Percentiles rank a stretch among this genome's conserved stretches.
These are phyloP conservation scores for Periphyllus acericola DNA, from an alignment of 2,888 invertebrate species.

Conservation along the genomic window DNA sequence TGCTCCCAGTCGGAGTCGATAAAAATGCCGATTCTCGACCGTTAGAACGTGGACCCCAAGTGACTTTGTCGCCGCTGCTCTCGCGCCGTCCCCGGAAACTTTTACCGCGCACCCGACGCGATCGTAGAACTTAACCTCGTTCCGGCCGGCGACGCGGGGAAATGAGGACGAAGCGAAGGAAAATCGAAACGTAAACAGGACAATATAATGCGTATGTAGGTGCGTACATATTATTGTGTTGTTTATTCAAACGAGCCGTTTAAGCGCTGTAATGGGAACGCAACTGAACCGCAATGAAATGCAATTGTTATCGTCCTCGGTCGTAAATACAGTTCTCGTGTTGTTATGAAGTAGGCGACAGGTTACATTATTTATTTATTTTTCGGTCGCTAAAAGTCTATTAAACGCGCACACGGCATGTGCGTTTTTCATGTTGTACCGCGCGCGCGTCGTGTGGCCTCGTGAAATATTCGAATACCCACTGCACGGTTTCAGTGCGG, in stretches of 20 bases:
- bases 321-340: neutral
- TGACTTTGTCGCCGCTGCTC: neutral
- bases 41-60: neutral
- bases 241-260: neutral
- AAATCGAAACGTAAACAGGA: neutral
- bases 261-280: neutral
- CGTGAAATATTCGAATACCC: too few species aligned
- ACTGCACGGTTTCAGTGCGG: too few species aligned
- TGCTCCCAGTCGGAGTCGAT: neutral
- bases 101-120: neutral
- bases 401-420: too few species aligned
- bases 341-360: neutral
- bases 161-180: neutral
- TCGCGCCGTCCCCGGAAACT: neutral
- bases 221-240: too few species aligned
- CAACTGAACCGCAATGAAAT: neutral
- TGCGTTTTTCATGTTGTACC: too few species aligned
- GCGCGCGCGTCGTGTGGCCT: too few species aligned
- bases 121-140: neutral
- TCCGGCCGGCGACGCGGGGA: neutral
- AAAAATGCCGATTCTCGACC: neutral
- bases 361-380: neutral
- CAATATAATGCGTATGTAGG: neutral
- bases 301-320: neutral
- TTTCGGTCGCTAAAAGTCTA: too few species aligned